A percentile compares a stretch with the other conserved stretches of the same genome.
Evolutionary conservation across 2,113 vertebrate genomes (phyloP).

Genomic region (Lagopus muta): DNA sequence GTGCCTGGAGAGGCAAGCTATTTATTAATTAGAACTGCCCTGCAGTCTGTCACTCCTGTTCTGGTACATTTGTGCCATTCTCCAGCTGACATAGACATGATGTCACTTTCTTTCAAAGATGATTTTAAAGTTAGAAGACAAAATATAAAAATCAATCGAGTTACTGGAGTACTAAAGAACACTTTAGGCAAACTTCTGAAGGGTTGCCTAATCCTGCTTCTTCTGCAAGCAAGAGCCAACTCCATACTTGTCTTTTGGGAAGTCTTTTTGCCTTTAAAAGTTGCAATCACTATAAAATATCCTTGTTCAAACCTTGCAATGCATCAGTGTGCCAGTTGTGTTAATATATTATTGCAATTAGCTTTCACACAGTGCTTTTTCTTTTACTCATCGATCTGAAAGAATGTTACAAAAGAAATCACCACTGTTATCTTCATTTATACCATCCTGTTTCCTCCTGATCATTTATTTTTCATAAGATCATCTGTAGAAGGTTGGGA

Average conservation of each 20-base stretch:
- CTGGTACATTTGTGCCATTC: constrained; percentile 19
- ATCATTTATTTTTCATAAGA: neutral
- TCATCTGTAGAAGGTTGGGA: neutral
- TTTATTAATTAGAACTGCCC: constrained; percentile 55
- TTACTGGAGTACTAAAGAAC: neutral
- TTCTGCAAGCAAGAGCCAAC: neutral
- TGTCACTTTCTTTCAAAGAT: constrained; percentile 1
- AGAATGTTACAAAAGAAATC: neutral
- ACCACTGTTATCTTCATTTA: neutral
- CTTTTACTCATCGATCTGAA: neutral
- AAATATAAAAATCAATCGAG: neutral
- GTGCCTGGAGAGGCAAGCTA: neutral
- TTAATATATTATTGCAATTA: neutral
- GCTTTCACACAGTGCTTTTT: neutral
- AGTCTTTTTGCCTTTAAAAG: neutral
- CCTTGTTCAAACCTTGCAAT: neutral
- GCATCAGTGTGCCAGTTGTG: neutral
- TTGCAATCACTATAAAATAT: neutral
- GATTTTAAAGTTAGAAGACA: neutral
- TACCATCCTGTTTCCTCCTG: neutral
- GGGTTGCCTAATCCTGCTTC: neutral
- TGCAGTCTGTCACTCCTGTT: constrained; percentile 43
- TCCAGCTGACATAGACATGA: constrained; percentile 25
- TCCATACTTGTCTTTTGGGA: neutral
- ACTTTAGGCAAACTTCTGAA: neutral